phyloP scores from a whole-genome alignment of 2,113 vertebrate species.

The Mohoua ochrocephala region DNA sequence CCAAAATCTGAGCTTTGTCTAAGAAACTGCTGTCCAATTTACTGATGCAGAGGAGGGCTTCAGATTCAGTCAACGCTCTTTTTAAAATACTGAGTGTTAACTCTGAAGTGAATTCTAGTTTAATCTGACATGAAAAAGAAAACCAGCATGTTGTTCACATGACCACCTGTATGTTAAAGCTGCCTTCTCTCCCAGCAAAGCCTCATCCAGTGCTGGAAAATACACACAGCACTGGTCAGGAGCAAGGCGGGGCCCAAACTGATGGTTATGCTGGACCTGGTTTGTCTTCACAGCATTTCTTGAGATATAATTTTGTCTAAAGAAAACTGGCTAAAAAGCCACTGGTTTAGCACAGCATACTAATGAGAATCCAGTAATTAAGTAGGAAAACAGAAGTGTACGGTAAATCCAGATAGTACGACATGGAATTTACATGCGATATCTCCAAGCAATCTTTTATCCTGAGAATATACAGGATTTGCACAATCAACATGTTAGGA shows the following conservation, averaged over 20 bases:
- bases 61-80: neutral
- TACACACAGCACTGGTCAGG: neutral
- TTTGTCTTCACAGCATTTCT: neutral
- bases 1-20: neutral
- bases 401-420: neutral
- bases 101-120: neutral
- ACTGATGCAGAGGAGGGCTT: neutral
- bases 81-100: neutral
- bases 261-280: neutral
- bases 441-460: neutral
- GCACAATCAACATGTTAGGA: neutral
- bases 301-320: neutral
- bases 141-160: fast-evolving
- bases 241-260: neutral
- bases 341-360: neutral
- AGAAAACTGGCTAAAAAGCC: neutral
- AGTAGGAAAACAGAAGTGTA: neutral
- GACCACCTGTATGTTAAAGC: neutral
- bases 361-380: neutral
- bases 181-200: neutral
- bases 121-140: neutral
- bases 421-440: neutral
- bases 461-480: neutral
- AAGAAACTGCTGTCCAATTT: neutral
- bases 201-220: neutral